A percentile compares a stretch with the other conserved stretches of the same genome.
Conservation (phyloP, 2,797 vertebrate species). For the Pantherophis vulpinus region DNA sequence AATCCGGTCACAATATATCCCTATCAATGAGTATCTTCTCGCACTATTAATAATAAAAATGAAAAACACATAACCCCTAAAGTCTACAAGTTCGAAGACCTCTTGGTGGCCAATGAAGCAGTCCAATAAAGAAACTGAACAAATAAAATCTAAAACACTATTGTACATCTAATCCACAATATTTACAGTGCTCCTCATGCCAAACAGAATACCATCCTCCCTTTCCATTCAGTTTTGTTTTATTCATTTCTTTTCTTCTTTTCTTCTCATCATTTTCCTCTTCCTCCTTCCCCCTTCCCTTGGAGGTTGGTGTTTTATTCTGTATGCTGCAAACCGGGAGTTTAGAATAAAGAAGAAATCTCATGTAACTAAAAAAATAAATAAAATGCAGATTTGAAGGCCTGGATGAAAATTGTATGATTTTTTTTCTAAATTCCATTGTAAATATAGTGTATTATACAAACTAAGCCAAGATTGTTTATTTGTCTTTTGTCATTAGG, state of each 20-base stretch:
- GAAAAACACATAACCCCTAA: not conserved
- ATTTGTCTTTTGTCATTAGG: not conserved
- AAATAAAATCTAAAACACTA: not conserved
- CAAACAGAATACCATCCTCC: not conserved
- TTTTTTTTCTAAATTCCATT: not conserved
- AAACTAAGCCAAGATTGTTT: not conserved
- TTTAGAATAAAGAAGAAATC: not conserved
- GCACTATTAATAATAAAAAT: not conserved
- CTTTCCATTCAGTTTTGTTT: not conserved
- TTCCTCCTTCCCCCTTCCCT: not conserved
- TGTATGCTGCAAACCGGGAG: not conserved
- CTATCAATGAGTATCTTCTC: not conserved
- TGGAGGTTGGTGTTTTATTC: not conserved
- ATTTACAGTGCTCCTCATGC: not conserved
- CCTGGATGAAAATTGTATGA: not conserved
- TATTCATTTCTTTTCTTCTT: not conserved
- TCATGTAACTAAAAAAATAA: not conserved
- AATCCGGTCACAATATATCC: not conserved
- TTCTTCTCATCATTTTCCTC: no score
- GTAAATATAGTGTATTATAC: not conserved
- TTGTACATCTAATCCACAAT: not conserved
- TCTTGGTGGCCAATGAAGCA: not conserved
- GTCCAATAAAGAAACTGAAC: not conserved
- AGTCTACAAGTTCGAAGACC: not conserved
- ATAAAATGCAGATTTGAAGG: not conserved